A percentile compares a stretch with the other conserved stretches of the same genome.
phyloP scores from a whole-genome alignment of 92 coral and sea anemone species.

The Galaxea fascicularis region DNA sequence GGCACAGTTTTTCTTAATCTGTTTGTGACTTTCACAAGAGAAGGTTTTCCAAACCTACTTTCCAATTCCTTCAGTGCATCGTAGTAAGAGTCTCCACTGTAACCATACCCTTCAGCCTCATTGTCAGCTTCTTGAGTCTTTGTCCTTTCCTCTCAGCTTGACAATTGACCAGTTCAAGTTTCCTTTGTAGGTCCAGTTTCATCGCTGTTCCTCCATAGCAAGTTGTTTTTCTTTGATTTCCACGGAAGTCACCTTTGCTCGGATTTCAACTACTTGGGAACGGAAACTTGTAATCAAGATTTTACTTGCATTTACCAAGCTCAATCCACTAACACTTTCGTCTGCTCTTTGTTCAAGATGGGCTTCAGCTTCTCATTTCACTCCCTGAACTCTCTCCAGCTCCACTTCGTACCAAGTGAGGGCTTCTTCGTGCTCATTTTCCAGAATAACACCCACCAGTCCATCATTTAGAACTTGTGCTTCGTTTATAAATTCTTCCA shows the following conservation, averaged over 20 bases:
- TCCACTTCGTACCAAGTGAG: slow-evolving; percentile 47
- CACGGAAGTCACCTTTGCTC: slow-evolving; percentile 35
- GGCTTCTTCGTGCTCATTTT: slow-evolving; percentile 45
- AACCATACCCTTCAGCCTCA: slow-evolving; percentile 60
- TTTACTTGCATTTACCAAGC: not conserved
- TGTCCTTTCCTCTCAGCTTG: slow-evolving; percentile 54
- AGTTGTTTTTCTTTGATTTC: slow-evolving; percentile 57
- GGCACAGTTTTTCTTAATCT: slow-evolving; percentile 19
- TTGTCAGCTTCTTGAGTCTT: slow-evolving; percentile 47
- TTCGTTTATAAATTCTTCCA: slow-evolving; percentile 39
- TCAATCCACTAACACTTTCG: slow-evolving; percentile 14
- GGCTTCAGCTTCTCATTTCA: slow-evolving; percentile 27
- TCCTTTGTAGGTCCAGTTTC: slow-evolving; percentile 18
- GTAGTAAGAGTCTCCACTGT: slow-evolving; percentile 59
- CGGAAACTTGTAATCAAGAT: not conserved
- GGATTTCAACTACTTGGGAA: slow-evolving; percentile 24
- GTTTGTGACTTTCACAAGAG: slow-evolving; percentile 46
- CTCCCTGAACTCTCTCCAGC: slow-evolving; percentile 37
- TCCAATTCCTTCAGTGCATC: slow-evolving; percentile 59
- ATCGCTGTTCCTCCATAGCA: slow-evolving; percentile 27
- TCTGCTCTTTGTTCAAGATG: slow-evolving; percentile 34
- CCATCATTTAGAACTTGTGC: slow-evolving; percentile 32
- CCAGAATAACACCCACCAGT: slow-evolving; percentile 23
- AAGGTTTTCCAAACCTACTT: slow-evolving; percentile 60
- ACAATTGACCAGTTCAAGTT: slow-evolving; percentile 8